These are phyloP conservation scores for Ceraclea dissimilis DNA, from an alignment of 2,888 invertebrate species.

Conservation along the genomic window DNA sequence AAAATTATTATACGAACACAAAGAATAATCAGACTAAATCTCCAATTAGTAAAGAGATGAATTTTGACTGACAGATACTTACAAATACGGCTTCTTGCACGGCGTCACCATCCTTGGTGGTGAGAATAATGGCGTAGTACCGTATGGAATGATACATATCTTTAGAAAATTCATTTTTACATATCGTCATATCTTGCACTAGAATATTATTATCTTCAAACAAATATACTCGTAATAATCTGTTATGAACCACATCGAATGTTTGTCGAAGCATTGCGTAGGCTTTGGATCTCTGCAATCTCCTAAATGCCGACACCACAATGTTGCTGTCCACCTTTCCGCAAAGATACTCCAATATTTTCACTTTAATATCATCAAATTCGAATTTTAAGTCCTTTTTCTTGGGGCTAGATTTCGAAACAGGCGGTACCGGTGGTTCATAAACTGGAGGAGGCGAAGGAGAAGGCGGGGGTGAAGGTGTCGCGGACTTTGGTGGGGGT, in stretches of 20 bases:
- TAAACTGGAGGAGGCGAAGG: neutral
- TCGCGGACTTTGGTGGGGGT: neutral
- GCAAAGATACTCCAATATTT: constrained; percentile 12
- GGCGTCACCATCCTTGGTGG: neutral
- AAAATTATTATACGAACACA: neutral
- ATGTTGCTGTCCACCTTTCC: constrained; percentile 11
- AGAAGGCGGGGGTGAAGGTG: neutral
- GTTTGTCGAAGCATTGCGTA: constrained; percentile 6
- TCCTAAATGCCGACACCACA: constrained; percentile 8
- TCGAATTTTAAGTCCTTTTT: constrained; percentile 5
- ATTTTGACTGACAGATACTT: too few species aligned
- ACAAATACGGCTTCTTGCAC: too few species aligned
- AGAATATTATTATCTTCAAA: constrained; percentile 12
- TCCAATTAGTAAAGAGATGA: too few species aligned
- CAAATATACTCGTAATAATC: constrained; percentile 10
- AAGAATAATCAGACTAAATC: too few species aligned
- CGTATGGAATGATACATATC: constrained; percentile 12
- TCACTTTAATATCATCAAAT: constrained; percentile 8
- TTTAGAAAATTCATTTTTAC: constrained; percentile 7
- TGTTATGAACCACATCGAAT: constrained; percentile 4
- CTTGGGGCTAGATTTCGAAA: neutral
- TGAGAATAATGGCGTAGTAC: constrained; percentile 11
- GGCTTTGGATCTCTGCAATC: constrained; percentile 8
- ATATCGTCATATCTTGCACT: constrained; percentile 12
- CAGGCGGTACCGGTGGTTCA: neutral